A percentile compares a stretch with the other conserved stretches of the same genome.
Evolutionary conservation across 2,888 invertebrate genomes (phyloP).

Genomic region (Amblyjoppa proteus): DNA sequence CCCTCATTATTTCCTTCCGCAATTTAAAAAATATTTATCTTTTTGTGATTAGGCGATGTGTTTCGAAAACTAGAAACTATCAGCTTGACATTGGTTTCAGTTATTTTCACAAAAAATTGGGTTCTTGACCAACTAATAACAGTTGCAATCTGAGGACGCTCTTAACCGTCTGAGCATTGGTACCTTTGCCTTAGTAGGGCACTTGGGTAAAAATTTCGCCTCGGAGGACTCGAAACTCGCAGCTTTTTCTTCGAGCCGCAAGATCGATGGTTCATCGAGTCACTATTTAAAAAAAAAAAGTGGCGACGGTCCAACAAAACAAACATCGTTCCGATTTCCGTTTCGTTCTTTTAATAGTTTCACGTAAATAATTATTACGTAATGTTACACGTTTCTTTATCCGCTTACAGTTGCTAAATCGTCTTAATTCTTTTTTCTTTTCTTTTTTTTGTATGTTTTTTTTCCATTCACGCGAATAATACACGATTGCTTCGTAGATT

Average conservation of each 20-base stretch:
- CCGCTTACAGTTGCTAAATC: constrained; percentile 28
- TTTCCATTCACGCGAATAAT: constrained; percentile 34
- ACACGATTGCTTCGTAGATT: constrained; percentile 55
- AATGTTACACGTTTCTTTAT: constrained; percentile 50
- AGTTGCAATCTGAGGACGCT: too few relatives aligned
- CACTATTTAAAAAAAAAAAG: background rate
- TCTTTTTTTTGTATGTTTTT: constrained; percentile 28
- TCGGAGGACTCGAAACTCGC: background rate
- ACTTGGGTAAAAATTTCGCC: background rate
- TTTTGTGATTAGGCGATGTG: too few relatives aligned
- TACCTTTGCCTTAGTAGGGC: background rate
- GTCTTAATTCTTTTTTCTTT: constrained; percentile 31
- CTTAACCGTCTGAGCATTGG: too few relatives aligned
- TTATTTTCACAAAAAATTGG: too few relatives aligned
- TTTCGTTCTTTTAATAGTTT: constrained; percentile 27
- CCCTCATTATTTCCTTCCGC: too few relatives aligned
- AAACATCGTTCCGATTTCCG: background rate
- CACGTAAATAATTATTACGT: constrained; percentile 45
- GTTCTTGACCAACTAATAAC: too few relatives aligned
- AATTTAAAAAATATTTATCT: too few relatives aligned
- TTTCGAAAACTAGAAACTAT: too few relatives aligned
- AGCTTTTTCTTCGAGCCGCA: background rate
- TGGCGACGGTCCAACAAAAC: background rate
- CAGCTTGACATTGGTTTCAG: too few relatives aligned
- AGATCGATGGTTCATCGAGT: background rate